These are phyloP conservation scores for Cremastinae sp. DNA, from an alignment of 2,888 invertebrate species.

Conservation along the genomic window DNA sequence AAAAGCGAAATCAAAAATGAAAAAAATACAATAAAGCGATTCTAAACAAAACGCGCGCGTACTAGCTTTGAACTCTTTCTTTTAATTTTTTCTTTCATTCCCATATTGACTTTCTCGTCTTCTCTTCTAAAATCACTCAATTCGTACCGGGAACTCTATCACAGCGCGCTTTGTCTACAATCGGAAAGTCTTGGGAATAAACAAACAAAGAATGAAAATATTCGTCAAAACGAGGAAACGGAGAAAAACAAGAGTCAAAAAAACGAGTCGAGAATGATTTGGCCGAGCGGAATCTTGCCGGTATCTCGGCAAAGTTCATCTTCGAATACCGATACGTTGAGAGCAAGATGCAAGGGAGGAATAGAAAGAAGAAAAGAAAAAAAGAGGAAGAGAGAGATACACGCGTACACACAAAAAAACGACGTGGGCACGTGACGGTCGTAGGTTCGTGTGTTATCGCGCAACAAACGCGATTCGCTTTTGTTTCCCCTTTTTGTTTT, in stretches of 20 bases:
- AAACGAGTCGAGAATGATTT: neutral
- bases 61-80: slow-evolving; percentile 43
- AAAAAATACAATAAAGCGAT: neutral
- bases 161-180: slow-evolving; percentile 66
- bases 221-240: neutral
- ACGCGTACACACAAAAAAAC: slow-evolving; percentile 13
- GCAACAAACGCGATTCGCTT: slow-evolving; percentile 20
- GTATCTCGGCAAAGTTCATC: slow-evolving; percentile 28
- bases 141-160: slow-evolving; percentile 66
- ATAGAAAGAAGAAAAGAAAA: slow-evolving; percentile 15
- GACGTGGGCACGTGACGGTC: slow-evolving; percentile 17
- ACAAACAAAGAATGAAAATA: neutral
- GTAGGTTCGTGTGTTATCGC: slow-evolving; percentile 37
- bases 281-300: neutral
- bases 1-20: slow-evolving; percentile 59
- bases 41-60: slow-evolving; percentile 29
- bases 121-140: slow-evolving; percentile 57
- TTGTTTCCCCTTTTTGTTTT: slow-evolving; percentile 6
- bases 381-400: slow-evolving; percentile 36
- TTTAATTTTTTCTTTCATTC: slow-evolving; percentile 12
- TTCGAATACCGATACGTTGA: slow-evolving; percentile 6
- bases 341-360: slow-evolving; percentile 10
- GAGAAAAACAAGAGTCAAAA: slow-evolving; percentile 26
- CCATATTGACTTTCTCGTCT: slow-evolving; percentile 25
- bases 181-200: slow-evolving; percentile 28